Evolutionary conservation across 2,113 vertebrate genomes (phyloP).

Genomic region (Dermatemys mawii): DNA sequence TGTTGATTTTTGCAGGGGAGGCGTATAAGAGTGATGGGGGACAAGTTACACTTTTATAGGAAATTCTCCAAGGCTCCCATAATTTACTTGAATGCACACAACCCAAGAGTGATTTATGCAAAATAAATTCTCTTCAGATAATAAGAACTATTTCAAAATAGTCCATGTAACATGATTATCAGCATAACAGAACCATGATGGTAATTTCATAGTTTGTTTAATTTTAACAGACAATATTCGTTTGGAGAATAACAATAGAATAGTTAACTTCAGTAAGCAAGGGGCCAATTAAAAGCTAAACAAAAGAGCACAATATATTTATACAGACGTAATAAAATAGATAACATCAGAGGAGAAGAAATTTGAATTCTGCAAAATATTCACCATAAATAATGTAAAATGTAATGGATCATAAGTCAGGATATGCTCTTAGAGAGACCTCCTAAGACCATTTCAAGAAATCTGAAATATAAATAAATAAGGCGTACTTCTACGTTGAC

Average conservation of each 20-base stretch:
- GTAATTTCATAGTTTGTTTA: neutral
- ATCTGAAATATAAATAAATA: neutral
- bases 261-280: neutral
- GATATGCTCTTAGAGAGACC: neutral
- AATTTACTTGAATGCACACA: constrained; percentile 58
- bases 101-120: constrained; percentile 56
- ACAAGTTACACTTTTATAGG: neutral
- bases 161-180: neutral
- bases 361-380: constrained; percentile 10
- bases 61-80: constrained; percentile 29
- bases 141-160: constrained; percentile 3
- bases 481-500: neutral
- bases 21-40: neutral
- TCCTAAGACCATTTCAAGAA: neutral
- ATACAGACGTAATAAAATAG: neutral
- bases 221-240: neutral
- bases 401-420: neutral
- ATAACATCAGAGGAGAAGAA: constrained; percentile 19
- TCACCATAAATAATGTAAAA: neutral
- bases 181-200: neutral
- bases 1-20: neutral
- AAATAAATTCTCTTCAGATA: neutral
- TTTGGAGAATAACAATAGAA: neutral
- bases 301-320: constrained; percentile 17
- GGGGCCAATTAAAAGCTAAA: neutral